Conservation (phyloP, 2,113 vertebrate genomes). For the Sminthopsis crassicaudata region DNA sequence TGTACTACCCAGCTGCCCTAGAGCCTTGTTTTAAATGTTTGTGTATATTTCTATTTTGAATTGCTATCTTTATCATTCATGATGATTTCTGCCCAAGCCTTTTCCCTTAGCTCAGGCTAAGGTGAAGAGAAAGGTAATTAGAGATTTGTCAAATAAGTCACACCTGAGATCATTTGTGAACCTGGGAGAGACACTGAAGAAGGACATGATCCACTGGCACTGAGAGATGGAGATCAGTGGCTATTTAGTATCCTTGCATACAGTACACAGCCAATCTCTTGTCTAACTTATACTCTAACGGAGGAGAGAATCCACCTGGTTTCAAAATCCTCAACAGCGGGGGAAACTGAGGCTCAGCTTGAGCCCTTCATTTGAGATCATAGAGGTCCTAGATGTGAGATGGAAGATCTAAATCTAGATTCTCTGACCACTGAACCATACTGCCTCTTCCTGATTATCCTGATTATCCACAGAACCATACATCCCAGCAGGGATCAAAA, state of each 20-base stretch:
- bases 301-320: background rate
- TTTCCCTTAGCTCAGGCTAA: background rate
- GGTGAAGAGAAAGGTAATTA: background rate
- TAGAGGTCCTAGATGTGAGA: too few species aligned
- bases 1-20: background rate
- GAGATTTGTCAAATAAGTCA: background rate
- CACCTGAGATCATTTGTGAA: background rate
- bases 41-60: background rate
- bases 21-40: background rate
- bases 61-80: background rate
- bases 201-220: background rate
- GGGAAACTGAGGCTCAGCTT: too few species aligned
- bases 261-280: background rate
- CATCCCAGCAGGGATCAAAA: too few species aligned
- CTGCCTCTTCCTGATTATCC: too few species aligned
- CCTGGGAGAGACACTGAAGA: background rate
- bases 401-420: too few species aligned
- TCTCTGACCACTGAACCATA: too few species aligned
- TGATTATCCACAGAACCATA: too few species aligned
- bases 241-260: background rate
- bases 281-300: background rate
- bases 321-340: background rate
- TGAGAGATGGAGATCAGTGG: background rate
- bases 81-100: background rate
- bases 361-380: too few species aligned